Conservation (phyloP, 2,888 invertebrate genomes). For the Drosophila greeni region DNA sequence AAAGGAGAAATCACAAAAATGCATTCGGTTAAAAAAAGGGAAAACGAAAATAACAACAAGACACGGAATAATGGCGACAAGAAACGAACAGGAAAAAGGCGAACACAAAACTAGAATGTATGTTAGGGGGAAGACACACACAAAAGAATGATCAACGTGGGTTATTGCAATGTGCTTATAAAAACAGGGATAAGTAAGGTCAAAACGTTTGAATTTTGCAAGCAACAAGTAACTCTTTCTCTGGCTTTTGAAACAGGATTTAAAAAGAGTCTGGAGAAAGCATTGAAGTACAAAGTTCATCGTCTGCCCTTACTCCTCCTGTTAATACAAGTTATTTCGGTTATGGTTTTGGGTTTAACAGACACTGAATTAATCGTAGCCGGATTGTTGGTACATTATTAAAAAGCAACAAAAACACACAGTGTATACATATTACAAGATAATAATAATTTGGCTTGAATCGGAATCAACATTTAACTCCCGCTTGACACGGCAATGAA, state of each 20-base stretch:
- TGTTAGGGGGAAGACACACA: neutral
- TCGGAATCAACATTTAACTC: neutral
- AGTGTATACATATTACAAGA: neutral
- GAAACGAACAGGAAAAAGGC: neutral
- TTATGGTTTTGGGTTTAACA: neutral
- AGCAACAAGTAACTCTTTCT: neutral
- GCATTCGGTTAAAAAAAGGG: slow-evolving; percentile 43
- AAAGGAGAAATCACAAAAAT: slow-evolving; percentile 53
- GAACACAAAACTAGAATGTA: neutral
- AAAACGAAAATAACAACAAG: slow-evolving; percentile 32
- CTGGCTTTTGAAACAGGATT: no score
- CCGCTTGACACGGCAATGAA: neutral
- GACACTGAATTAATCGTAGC: slow-evolving; percentile 1
- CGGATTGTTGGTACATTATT: slow-evolving; percentile 2
- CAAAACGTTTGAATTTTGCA: neutral
- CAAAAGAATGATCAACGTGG: neutral
- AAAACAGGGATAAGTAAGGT: neutral
- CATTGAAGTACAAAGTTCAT: no score
- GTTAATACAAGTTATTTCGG: neutral
- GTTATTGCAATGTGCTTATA: neutral
- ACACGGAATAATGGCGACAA: slow-evolving; percentile 6
- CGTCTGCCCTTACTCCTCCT: neutral
- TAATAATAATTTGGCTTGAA: neutral
- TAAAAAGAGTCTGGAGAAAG: neutral
- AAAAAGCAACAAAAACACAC: neutral